Conservation (phyloP, 2,797 vertebrate species). For the Zenarchopterus dispar region DNA sequence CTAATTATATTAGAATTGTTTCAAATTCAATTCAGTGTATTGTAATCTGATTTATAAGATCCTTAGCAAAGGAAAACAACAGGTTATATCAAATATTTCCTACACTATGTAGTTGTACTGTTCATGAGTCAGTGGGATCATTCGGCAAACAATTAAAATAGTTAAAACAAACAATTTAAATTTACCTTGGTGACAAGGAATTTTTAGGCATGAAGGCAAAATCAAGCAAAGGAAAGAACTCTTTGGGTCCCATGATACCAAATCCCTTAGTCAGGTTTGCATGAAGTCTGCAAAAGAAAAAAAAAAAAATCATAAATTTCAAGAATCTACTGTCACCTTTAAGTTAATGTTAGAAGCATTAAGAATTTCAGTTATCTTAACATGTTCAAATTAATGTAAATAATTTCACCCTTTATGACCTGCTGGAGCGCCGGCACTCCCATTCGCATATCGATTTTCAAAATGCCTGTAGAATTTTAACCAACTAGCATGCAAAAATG, state of each 20-base stretch:
- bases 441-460: no score
- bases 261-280: constrained; percentile 95
- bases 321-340: background rate
- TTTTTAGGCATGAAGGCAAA: constrained; percentile 98
- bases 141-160: background rate
- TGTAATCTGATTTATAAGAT: no score
- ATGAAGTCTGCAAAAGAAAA: constrained; percentile 83
- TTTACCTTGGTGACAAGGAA: constrained; percentile 88
- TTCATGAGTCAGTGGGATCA: background rate
- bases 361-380: background rate
- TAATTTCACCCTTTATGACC: no score
- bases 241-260: constrained; percentile 95
- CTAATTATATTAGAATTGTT: no score
- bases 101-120: no score
- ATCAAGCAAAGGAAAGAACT: constrained; percentile 96
- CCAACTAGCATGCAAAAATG: no score
- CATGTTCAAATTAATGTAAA: background rate
- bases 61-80: no score
- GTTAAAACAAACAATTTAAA: background rate
- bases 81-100: no score
- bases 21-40: no score
- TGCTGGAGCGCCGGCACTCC: no score
- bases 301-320: background rate
- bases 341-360: background rate
- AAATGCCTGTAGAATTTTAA: no score